Evolutionary conservation across 2,113 vertebrate species (phyloP).

Genomic region (Columba janthina): DNA sequence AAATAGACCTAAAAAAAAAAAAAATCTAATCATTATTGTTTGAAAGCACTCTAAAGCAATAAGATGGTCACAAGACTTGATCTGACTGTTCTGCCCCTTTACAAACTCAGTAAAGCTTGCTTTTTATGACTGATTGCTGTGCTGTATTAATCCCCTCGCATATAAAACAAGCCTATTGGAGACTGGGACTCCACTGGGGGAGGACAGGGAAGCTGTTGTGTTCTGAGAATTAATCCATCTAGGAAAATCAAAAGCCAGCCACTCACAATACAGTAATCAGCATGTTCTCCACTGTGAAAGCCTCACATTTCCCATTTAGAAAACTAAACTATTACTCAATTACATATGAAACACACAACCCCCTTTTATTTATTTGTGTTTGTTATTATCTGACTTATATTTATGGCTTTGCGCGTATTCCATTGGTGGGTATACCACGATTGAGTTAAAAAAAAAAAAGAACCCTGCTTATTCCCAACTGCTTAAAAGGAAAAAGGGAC

Average conservation of each 20-base stretch:
- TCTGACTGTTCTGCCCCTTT: constrained; percentile 73
- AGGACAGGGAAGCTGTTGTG: constrained; percentile 83
- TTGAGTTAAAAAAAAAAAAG: constrained; percentile 48
- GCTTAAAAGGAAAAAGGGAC: constrained; percentile 69
- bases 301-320: constrained; percentile 77
- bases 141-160: constrained; percentile 81
- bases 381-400: constrained; percentile 79
- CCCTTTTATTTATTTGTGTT: constrained; percentile 70
- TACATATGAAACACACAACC: constrained; percentile 67
- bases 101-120: constrained; percentile 73
- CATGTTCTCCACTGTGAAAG: constrained; percentile 84
- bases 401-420: constrained; percentile 65
- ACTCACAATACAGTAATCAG: constrained; percentile 88
- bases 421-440: constrained; percentile 58
- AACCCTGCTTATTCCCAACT: constrained; percentile 67
- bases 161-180: constrained; percentile 80
- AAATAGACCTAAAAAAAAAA: background rate
- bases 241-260: constrained; percentile 84
- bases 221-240: constrained; percentile 76
- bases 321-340: constrained; percentile 76
- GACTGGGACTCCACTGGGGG: constrained; percentile 67
- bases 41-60: constrained; percentile 73
- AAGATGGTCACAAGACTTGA: constrained; percentile 77
- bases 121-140: constrained; percentile 80
- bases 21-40: constrained; percentile 70